Evolutionary conservation across 2,888 invertebrate species (phyloP), one percentile per base, ranked within the genome.

Genomic region (Ptychoptera albimana): DNA sequence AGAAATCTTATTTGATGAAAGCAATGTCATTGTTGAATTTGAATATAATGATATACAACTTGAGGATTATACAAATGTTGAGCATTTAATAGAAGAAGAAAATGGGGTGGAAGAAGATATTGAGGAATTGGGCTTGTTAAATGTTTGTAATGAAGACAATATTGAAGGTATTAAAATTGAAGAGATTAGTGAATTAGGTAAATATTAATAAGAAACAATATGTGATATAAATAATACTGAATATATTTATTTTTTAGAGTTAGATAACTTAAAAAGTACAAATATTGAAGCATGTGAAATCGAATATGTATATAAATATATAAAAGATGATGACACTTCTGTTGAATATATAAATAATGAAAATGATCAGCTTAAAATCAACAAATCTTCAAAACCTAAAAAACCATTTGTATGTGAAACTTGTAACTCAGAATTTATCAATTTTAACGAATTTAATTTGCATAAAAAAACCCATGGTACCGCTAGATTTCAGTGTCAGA

Each of bases 401-500:
- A 39, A 44, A 39, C 9, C 13, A n/a, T 49, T 43, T 30, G 7
- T 29, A 35, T 50, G 51, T 44, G 46, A 49, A 31, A 49, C 49
- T 2, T 51, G 51, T 37, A n/a, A 36, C 3, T 42, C 32, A 31
- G 13, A 39, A 13, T 49, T 49, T 42, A 31, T 10, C 2, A 46
- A 12, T 6, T 47, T 29, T 39, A 9, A n/a, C 10, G 42, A 47
- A 1, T 44, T 48, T 10, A 49, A 49, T 37, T 16, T 39, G 10
- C 51, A 51, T 32, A 50, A 48, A 34, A 50, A 50, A 40, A 42
- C 29, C 1, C 49, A 48, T 32, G 49, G 48, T 2, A 45, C 46
- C 10, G 31, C 46, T 13, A 35, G 50, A 11, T 51, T 46, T 42
- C 49, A 51, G 30, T 51, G 51, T 43, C 15, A 35, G 5, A 34